phyloP scores from a whole-genome alignment of 1,140 invertebrate genomes.

The Chionoecetes opilio region DNA sequence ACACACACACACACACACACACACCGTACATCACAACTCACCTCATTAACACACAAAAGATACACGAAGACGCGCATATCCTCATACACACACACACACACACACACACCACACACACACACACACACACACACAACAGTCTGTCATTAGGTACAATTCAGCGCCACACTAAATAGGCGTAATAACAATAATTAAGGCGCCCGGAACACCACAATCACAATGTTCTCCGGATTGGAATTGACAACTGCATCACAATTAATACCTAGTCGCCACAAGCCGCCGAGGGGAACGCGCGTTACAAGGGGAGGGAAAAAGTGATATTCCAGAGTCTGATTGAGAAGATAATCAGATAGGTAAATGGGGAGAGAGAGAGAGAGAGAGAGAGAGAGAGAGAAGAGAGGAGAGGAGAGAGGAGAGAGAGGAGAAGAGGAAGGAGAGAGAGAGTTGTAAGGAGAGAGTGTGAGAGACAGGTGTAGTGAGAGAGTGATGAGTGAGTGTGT shows the following conservation, averaged over 20 bases:
- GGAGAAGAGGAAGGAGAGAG: no score
- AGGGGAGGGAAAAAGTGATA: background rate
- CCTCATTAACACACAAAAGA: no score
- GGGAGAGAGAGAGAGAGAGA: no score
- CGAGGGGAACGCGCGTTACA: background rate
- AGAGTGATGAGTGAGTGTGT: no score
- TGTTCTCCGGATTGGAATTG: background rate
- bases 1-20: conserved; percentile 63
- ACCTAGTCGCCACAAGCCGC: background rate
- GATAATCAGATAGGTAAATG: background rate
- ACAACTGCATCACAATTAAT: background rate
- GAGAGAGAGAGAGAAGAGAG: no score
- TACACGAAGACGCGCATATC: no score
- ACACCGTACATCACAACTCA: no score
- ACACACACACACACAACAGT: background rate
- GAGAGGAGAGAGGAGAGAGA: no score
- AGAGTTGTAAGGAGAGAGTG: no score
- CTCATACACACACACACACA: conserved; percentile 15
- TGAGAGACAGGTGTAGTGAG: no score
- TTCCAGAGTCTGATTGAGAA: background rate
- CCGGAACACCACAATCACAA: conserved; percentile 3
- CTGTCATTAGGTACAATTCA: background rate
- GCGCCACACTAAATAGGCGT: background rate
- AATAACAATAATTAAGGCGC: conserved; percentile 31
- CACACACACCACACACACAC: background rate